A percentile compares a stretch with the other conserved stretches of the same genome.
phyloP scores from a whole-genome alignment of 2,888 invertebrate genomes.

The Drosophila paranaensis region DNA sequence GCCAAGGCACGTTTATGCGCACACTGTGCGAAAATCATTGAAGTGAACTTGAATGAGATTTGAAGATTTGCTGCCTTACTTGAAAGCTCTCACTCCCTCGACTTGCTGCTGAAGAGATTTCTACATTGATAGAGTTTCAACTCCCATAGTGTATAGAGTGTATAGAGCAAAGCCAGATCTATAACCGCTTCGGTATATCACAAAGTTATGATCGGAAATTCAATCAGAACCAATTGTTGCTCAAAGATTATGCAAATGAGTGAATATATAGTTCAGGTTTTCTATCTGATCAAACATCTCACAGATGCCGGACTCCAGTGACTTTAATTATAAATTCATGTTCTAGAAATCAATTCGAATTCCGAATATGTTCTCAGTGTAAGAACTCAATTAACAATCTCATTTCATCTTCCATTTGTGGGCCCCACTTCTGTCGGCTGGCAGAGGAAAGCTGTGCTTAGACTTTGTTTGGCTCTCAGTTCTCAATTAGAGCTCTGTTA shows the following conservation, averaged over 20 bases:
- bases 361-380: neutral
- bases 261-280: neutral
- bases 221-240: neutral
- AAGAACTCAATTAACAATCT: neutral
- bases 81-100: neutral
- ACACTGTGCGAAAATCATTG: conserved; percentile 7
- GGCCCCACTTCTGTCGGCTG: neutral
- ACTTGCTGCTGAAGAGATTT: neutral
- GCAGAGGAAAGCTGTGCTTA: neutral
- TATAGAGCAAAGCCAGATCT: neutral
- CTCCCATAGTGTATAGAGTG: neutral
- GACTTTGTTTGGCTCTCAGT: neutral
- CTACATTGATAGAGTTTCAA: neutral
- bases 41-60: neutral
- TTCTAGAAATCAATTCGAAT: neutral
- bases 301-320: too few species aligned
- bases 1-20: conserved; percentile 21
- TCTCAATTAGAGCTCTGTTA: conserved; percentile 2
- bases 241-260: neutral
- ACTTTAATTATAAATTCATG: too few species aligned
- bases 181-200: neutral
- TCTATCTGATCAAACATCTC: neutral
- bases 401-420: too few species aligned
- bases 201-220: neutral
- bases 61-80: neutral